phyloP scores from a whole-genome alignment of 2,888 invertebrate species.

The Agrochola litura region DNA sequence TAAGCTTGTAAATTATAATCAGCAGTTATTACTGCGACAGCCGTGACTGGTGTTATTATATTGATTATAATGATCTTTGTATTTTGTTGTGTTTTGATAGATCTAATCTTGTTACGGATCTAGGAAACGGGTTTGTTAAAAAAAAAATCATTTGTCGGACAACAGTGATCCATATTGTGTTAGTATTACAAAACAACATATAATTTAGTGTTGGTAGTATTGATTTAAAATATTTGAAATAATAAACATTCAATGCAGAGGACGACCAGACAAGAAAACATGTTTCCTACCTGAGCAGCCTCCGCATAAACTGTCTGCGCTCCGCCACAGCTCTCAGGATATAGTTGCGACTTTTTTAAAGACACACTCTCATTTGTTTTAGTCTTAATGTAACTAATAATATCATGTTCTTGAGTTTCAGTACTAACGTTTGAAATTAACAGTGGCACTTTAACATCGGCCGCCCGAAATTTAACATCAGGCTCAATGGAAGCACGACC shows the following conservation, averaged over 20 bases:
- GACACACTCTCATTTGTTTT: neutral
- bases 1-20: slow-evolving; percentile 8
- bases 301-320: too few relatives aligned
- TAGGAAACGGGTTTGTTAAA: neutral
- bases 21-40: slow-evolving; percentile 30
- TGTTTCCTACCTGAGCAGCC: too few relatives aligned
- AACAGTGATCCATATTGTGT: too few relatives aligned
- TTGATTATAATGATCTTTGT: slow-evolving; percentile 16
- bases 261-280: too few relatives aligned
- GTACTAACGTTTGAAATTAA: neutral
- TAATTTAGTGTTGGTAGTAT: too few relatives aligned
- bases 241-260: too few relatives aligned
- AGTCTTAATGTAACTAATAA: neutral
- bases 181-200: too few relatives aligned
- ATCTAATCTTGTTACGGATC: neutral
- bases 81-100: neutral
- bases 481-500: neutral
- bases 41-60: slow-evolving; percentile 4
- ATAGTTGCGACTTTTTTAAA: too few relatives aligned
- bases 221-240: too few relatives aligned
- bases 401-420: neutral
- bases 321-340: too few relatives aligned
- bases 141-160: too few relatives aligned
- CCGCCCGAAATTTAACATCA: neutral
- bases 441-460: neutral